These are phyloP conservation scores for Rhopalosiphum padi DNA, from an alignment of 1,140 invertebrate species.

Conservation along the genomic window DNA sequence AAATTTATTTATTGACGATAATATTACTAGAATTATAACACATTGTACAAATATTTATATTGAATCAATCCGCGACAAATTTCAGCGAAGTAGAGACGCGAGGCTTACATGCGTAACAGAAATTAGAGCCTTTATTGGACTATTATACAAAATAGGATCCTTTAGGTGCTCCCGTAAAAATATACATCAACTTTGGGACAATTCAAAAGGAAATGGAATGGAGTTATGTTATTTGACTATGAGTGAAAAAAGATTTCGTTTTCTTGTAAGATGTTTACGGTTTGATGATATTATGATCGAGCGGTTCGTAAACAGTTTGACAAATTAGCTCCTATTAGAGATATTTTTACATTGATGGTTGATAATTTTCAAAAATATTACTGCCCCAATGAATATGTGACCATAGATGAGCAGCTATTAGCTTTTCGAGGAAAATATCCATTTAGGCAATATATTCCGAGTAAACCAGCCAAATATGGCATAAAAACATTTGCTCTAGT, in stretches of 20 bases:
- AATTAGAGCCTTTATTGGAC: constrained; percentile 59
- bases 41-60: too few species aligned
- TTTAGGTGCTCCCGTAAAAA: constrained; percentile 59
- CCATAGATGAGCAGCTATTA: constrained; percentile 64
- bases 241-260: constrained; percentile 62
- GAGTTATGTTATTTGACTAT: constrained; percentile 62
- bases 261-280: constrained; percentile 62
- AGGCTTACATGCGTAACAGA: constrained; percentile 7
- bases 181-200: constrained; percentile 61
- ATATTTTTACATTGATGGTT: constrained; percentile 62
- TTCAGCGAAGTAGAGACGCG: too few species aligned
- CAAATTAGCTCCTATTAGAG: constrained; percentile 62
- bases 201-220: constrained; percentile 62
- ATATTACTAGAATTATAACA: too few species aligned
- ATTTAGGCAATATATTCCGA: constrained; percentile 61
- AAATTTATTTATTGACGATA: too few species aligned
- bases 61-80: too few species aligned
- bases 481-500: constrained; percentile 64
- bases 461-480: constrained; percentile 64
- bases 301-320: constrained; percentile 61
- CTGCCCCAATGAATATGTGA: constrained; percentile 61
- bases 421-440: constrained; percentile 63
- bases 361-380: constrained; percentile 58
- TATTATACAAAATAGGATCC: constrained; percentile 58
- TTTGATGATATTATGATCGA: constrained; percentile 62